These are phyloP conservation scores for Epistrophe eligans DNA, from an alignment of 2,888 invertebrate species.

Conservation along the genomic window DNA sequence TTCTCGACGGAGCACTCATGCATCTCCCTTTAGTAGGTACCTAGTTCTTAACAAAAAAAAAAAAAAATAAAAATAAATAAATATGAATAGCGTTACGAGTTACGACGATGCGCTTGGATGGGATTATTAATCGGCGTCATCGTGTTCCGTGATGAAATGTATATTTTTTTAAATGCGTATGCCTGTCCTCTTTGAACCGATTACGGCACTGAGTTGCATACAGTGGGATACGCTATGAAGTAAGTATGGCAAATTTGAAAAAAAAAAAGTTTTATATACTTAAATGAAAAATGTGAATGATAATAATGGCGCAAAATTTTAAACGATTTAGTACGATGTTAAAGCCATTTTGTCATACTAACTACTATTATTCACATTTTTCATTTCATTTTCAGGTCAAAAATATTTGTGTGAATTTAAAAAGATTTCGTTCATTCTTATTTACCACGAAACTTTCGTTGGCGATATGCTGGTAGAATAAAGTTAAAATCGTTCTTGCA, in stretches of 20 bases:
- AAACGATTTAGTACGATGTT: too few species aligned
- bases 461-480: too few species aligned
- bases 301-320: too few species aligned
- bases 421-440: too few species aligned
- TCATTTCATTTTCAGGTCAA: too few species aligned
- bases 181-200: slow-evolving; percentile 39
- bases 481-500: too few species aligned
- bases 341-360: too few species aligned
- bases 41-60: slow-evolving; percentile 28
- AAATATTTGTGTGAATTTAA: too few species aligned
- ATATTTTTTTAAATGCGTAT: slow-evolving; percentile 58
- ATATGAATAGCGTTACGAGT: slow-evolving; percentile 22
- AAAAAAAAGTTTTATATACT: too few species aligned
- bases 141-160: slow-evolving; percentile 64
- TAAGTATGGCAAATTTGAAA: neutral
- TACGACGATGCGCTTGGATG: slow-evolving; percentile 65
- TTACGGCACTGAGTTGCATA: neutral
- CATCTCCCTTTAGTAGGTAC: slow-evolving; percentile 24
- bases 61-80: slow-evolving; percentile 9
- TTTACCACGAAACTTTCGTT: too few species aligned
- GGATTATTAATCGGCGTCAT: slow-evolving; percentile 73
- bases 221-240: neutral
- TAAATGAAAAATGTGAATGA: too few species aligned
- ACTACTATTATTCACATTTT: too few species aligned
- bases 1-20: slow-evolving; percentile 58